A percentile compares a stretch with the other conserved stretches of the same genome.
phyloP scores from a whole-genome alignment of 2,797 vertebrate genomes.

The Falco rusticolus region DNA sequence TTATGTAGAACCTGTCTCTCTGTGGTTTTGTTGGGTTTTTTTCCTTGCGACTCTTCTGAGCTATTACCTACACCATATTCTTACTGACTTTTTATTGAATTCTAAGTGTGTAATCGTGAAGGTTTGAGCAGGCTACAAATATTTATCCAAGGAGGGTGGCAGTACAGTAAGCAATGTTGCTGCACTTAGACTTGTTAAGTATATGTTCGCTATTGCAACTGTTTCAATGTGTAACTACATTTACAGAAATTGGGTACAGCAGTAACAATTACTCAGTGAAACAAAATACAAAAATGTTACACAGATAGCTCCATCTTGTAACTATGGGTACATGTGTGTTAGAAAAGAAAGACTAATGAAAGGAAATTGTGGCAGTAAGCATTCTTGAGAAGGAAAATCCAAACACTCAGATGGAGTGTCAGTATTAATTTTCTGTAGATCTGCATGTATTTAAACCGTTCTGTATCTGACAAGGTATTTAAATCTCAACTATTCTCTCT shows the following conservation, averaged over 20 bases:
- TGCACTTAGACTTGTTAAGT: neutral
- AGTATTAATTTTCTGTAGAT: neutral
- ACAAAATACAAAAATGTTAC: neutral
- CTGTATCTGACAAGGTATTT: neutral
- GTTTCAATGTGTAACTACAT: neutral
- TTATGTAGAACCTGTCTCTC: neutral
- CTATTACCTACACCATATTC: accelerated
- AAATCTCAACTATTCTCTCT: conserved; percentile 49
- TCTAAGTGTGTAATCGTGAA: neutral
- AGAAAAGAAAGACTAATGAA: neutral
- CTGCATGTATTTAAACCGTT: neutral
- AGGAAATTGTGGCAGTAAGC: neutral
- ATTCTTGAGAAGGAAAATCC: neutral
- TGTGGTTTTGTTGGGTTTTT: too few species aligned
- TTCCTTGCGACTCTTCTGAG: neutral
- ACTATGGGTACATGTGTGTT: neutral
- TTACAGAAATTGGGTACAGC: neutral
- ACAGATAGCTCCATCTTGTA: neutral
- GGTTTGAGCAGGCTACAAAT: neutral
- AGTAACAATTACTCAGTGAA: neutral
- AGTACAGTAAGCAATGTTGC: neutral
- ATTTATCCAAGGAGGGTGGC: conserved; percentile 17
- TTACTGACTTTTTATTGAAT: neutral
- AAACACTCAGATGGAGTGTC: neutral
- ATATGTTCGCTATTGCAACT: neutral